Evolutionary conservation across 1,140 invertebrate genomes (phyloP).

Genomic region (Drosophila hydei): DNA sequence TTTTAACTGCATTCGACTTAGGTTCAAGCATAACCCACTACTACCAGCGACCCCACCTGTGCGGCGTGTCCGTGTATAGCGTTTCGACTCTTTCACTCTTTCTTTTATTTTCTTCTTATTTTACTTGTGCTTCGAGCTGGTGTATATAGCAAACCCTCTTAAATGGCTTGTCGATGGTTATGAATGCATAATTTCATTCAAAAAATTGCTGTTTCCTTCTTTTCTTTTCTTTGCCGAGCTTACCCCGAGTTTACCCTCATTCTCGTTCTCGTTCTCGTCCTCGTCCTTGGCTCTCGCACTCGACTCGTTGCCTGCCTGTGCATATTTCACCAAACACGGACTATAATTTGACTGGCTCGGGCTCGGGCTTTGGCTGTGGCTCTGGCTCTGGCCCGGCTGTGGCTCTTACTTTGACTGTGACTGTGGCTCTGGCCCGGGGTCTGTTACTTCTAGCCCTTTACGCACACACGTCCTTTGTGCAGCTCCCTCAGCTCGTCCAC

Average conservation of each 20-base stretch:
- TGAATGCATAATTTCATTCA: conserved; percentile 76
- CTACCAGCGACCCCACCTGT: conserved; percentile 23
- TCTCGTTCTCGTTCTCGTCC: neutral
- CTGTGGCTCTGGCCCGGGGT: conserved; percentile 14
- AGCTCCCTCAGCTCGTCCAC: neutral
- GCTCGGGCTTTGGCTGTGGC: conserved; percentile 14
- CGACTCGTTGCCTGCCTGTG: conserved; percentile 16
- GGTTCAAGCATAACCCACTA: conserved; percentile 1
- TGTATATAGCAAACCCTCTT: conserved; percentile 32
- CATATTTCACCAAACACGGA: conserved; percentile 49
- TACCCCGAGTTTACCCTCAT: neutral
- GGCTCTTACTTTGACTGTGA: neutral
- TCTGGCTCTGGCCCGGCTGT: neutral
- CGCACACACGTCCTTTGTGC: conserved; percentile 22
- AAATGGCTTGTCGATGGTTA: conserved; percentile 55
- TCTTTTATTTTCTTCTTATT: neutral
- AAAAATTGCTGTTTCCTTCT: conserved; percentile 53
- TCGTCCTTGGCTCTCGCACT: neutral
- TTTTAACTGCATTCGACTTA: conserved; percentile 36
- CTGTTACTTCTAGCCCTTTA: conserved; percentile 19
- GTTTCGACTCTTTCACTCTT: conserved; percentile 13
- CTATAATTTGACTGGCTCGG: conserved; percentile 54
- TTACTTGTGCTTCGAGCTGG: conserved; percentile 5
- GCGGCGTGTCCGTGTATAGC: neutral
- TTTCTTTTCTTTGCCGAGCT: conserved; percentile 25